Evolutionary conservation across 2,113 vertebrate genomes (phyloP).

Genomic region (Trinectes maculatus): DNA sequence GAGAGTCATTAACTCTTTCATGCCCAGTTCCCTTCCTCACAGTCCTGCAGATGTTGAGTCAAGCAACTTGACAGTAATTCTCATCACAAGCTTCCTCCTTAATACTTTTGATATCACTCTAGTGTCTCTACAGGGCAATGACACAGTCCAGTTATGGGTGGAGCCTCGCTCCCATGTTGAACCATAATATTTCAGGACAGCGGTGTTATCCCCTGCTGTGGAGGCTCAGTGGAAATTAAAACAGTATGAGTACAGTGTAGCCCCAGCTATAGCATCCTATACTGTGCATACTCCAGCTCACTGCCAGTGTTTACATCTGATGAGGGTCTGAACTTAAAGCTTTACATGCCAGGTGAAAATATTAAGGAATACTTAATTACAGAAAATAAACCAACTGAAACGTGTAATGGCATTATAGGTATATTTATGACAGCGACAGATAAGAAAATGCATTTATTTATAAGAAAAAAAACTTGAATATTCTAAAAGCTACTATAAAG

Average conservation of each 20-base stretch:
- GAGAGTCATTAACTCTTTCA: slow-evolving; percentile 63
- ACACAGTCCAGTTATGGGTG: slow-evolving; percentile 19
- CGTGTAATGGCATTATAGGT: not conserved
- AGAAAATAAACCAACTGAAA: not conserved
- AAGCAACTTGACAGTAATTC: slow-evolving; percentile 1
- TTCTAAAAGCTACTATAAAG: too few species aligned
- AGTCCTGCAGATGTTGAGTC: not conserved
- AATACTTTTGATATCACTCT: not conserved
- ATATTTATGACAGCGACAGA: not conserved
- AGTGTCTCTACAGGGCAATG: not conserved
- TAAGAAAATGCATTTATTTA: too few species aligned
- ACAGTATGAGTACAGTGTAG: slow-evolving; percentile 41
- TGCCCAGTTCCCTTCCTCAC: slow-evolving; percentile 6
- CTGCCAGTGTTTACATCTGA: slow-evolving; percentile 22
- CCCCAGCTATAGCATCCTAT: slow-evolving; percentile 13
- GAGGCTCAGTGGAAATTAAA: slow-evolving; percentile 20
- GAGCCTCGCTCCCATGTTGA: slow-evolving; percentile 26
- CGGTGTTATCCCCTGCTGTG: slow-evolving; percentile 38
- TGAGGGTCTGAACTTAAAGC: slow-evolving; percentile 5
- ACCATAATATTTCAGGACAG: slow-evolving; percentile 41
- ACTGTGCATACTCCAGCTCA: slow-evolving; percentile 8
- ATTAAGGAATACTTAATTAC: not conserved
- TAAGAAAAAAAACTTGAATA: too few species aligned
- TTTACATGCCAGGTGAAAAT: not conserved
- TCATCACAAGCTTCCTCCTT: slow-evolving; percentile 14